Conservation (phyloP, 1,140 invertebrate species). For the Campodea augens region DNA sequence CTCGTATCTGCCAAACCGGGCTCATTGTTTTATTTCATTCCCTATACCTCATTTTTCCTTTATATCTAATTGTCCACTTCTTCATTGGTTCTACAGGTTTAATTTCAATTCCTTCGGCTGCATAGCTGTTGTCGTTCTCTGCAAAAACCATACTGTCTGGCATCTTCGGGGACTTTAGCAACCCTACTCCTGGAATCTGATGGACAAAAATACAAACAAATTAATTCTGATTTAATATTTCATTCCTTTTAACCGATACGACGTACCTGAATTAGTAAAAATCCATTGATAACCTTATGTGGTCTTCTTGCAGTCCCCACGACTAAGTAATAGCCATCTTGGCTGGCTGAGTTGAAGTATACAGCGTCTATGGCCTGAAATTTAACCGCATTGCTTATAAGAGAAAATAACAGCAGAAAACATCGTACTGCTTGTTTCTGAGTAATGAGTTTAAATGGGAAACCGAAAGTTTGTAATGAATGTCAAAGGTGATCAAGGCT, state of each 20-base stretch:
- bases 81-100: constrained; percentile 27
- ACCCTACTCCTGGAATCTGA: constrained; percentile 27
- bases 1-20: too few species aligned
- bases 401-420: too few species aligned
- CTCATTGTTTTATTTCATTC: too few species aligned
- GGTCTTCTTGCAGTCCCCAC: constrained; percentile 30
- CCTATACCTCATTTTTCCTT: constrained; percentile 25
- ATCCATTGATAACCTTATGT: constrained; percentile 28
- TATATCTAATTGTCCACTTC: constrained; percentile 26
- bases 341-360: constrained; percentile 34
- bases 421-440: too few species aligned
- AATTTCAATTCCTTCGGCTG: constrained; percentile 26
- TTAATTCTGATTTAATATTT: background rate
- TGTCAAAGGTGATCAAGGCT: too few species aligned
- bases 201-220: constrained; percentile 1
- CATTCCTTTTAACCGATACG: constrained; percentile 10
- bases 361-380: constrained; percentile 38
- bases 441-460: too few species aligned
- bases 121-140: constrained; percentile 19
- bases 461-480: too few species aligned
- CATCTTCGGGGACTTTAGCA: constrained; percentile 26
- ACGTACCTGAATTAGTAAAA: constrained; percentile 29
- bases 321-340: constrained; percentile 26
- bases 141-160: constrained; percentile 29
- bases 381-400: too few species aligned